Evolutionary conservation across 2,888 invertebrate species (phyloP).

Genomic region (Pristionchus fissidentatus): DNA sequence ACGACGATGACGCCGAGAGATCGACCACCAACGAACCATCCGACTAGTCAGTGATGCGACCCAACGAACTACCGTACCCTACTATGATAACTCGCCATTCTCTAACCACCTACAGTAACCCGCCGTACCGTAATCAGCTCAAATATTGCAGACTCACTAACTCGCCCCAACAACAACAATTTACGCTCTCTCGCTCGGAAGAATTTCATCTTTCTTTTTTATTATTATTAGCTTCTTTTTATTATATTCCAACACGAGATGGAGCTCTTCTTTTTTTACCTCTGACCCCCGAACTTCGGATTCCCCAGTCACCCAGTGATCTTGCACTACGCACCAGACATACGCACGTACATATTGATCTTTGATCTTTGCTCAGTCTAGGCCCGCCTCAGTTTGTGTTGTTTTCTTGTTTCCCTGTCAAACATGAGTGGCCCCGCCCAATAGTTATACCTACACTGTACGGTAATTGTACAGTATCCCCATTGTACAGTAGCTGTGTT

Average conservation of each 20-base stretch:
- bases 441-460: no score
- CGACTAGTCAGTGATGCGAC: slow-evolving; percentile 12
- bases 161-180: background rate
- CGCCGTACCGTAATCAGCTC: background rate
- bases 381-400: slow-evolving; percentile 37
- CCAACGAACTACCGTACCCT: background rate
- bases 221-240: no score
- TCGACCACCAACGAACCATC: background rate
- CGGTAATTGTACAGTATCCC: background rate
- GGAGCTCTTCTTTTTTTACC: background rate
- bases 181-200: slow-evolving; percentile 19
- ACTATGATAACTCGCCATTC: no score
- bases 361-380: background rate
- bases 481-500: slow-evolving; percentile 13
- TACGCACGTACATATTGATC: slow-evolving; percentile 8
- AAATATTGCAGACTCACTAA: slow-evolving; percentile 40
- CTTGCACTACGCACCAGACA: slow-evolving; percentile 15
- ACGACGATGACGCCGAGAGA: no score
- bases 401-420: slow-evolving; percentile 31
- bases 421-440: slow-evolving; percentile 10
- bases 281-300: background rate
- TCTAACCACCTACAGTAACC: slow-evolving; percentile 8
- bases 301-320: background rate
- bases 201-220: background rate
- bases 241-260: background rate